Evolutionary conservation across 1,140 invertebrate species (phyloP), one percentile per base, ranked within the genome.

Genomic region (Whitmania pigra): DNA sequence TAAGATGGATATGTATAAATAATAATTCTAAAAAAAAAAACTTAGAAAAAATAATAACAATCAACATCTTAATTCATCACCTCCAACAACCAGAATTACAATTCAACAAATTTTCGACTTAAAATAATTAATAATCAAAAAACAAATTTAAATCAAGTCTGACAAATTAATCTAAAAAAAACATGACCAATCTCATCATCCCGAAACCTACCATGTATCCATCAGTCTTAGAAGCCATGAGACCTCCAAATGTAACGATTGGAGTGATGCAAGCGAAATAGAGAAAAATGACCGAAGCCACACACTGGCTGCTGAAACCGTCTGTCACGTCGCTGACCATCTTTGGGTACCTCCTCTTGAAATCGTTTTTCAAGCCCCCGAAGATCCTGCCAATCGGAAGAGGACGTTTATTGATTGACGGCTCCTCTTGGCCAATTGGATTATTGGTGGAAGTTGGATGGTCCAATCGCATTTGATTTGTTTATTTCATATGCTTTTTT

Each of bases 191-290:
- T 31, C 22, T 18, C 11, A 13, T 18, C 57, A 63, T 18, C 11
- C 11, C 57, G 9, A 63, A 4, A 22, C 60, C 49, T 49, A 77
- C 81, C 73, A 82, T 81, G 27, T 75, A 69, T 77, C 76, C 79
- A 31, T 79, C 73, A 40, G 80, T 78, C 49, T 75, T 74, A 53
- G 78, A 72, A 43, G 81, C 82, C 75, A 85, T 76, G 15, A 85
- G 71, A 31, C 95, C 96, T 67, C 93, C 93, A 80, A 97, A 97
- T 0, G 94, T 97, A 71, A 97, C 94, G 74, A 96, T 98, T 0
- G 96, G 96, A 0, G 96, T 96, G 22, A 99, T 85, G 82, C 94
- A 96, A 55, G 95, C 96, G 80, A 99, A 97, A 80, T 98, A 99
- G 17, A 98, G 85, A 84, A 99, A 98, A 76, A 96, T 91, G 86